phyloP scores from a whole-genome alignment of 2,797 vertebrate species.

The Siniperca scherzeri region DNA sequence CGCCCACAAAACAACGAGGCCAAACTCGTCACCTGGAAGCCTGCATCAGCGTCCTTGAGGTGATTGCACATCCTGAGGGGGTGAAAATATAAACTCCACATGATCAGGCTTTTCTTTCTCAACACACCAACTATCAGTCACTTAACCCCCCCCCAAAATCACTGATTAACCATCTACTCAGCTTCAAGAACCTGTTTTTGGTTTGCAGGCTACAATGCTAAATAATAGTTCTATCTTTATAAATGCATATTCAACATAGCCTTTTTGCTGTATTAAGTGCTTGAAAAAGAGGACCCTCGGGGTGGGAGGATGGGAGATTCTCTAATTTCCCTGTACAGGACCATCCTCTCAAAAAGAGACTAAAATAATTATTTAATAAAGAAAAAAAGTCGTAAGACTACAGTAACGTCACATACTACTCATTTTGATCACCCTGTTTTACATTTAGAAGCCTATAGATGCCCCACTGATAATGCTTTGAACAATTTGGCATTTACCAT shows the following conservation, averaged over 20 bases:
- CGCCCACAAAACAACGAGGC: slow-evolving; percentile 53
- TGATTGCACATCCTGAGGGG: slow-evolving; percentile 78
- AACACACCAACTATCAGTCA: slow-evolving; percentile 41
- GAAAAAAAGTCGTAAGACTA: slow-evolving; percentile 63
- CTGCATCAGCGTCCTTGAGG: slow-evolving; percentile 73
- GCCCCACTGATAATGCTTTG: slow-evolving; percentile 21
- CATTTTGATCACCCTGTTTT: slow-evolving; percentile 68
- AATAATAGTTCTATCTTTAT: slow-evolving; percentile 63
- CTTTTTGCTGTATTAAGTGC: slow-evolving; percentile 77
- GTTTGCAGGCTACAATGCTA: slow-evolving; percentile 79
- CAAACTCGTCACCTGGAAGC: slow-evolving; percentile 62
- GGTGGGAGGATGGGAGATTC: slow-evolving; percentile 45
- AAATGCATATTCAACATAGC: slow-evolving; percentile 77
- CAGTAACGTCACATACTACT: slow-evolving; percentile 60
- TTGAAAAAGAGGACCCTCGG: slow-evolving; percentile 57
- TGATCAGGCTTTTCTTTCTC: slow-evolving; percentile 61
- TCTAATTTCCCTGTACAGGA: slow-evolving; percentile 61
- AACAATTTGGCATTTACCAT: slow-evolving; percentile 45
- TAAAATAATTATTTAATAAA: background rate
- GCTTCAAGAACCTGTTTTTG: slow-evolving; percentile 77
- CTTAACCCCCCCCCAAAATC: background rate
- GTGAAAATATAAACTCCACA: slow-evolving; percentile 47
- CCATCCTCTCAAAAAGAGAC: slow-evolving; percentile 37
- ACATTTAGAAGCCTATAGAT: slow-evolving; percentile 53
- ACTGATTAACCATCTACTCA: slow-evolving; percentile 63